Evolutionary conservation across 2,797 vertebrate species (phyloP).

Genomic region (Gymnopithys bicolor): DNA sequence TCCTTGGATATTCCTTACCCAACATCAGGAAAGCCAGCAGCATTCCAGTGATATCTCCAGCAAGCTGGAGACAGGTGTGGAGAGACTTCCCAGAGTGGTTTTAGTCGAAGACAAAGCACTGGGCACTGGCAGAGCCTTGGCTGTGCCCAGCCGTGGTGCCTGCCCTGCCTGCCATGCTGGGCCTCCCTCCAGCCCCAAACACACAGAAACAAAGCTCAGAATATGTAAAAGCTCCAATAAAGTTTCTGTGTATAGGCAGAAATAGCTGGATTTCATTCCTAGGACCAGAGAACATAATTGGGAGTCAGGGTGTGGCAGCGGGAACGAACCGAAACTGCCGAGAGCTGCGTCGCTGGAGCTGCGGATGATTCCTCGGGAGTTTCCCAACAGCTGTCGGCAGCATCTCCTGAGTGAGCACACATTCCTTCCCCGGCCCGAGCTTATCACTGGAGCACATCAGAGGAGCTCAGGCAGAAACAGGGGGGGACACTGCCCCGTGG

Average conservation of each 20-base stretch:
- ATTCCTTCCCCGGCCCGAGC: neutral
- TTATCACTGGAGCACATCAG: conserved; percentile 25
- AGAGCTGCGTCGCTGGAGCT: neutral
- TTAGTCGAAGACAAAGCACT: neutral
- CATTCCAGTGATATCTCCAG: neutral
- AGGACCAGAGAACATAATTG: conserved; percentile 20
- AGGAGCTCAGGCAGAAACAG: neutral
- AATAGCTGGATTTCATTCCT: neutral
- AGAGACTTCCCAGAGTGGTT: neutral
- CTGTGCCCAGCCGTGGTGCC: neutral
- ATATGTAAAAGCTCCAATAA: neutral
- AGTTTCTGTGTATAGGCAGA: neutral
- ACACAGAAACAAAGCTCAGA: neutral
- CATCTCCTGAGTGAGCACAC: neutral
- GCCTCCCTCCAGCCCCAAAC: neutral
- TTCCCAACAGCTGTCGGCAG: conserved; percentile 47
- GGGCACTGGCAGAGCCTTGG: neutral
- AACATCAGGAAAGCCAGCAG: neutral
- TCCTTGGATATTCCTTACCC: neutral
- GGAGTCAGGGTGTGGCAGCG: conserved; percentile 57
- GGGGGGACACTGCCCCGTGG: neutral
- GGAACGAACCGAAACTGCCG: conserved; percentile 46
- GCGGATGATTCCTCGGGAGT: neutral
- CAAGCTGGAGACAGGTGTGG: neutral
- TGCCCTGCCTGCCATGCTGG: neutral